Conservation (phyloP, 2,113 vertebrate species). For the Aegypius monachus region DNA sequence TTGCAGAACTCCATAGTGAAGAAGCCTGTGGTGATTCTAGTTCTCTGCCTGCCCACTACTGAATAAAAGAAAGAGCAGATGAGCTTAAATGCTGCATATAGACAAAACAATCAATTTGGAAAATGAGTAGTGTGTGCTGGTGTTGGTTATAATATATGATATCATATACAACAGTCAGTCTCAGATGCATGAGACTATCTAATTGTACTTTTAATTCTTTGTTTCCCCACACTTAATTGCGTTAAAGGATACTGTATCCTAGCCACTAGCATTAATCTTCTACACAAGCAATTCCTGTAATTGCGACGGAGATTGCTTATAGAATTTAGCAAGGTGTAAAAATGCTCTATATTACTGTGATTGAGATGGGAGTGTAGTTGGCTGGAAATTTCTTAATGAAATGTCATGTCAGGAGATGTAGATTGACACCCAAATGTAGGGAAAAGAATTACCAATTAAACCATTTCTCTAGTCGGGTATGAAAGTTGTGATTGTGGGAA, state of each 20-base stretch:
- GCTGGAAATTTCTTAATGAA: conserved; percentile 17
- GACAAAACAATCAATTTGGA: not conserved
- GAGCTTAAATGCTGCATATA: not conserved
- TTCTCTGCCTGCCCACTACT: not conserved
- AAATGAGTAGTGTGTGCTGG: not conserved
- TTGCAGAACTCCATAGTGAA: not conserved
- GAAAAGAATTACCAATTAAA: not conserved
- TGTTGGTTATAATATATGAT: not conserved
- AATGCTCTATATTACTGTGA: not conserved
- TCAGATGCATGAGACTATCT: not conserved
- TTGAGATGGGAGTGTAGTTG: not conserved
- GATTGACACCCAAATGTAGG: not conserved
- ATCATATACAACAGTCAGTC: not conserved
- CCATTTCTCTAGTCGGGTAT: not conserved
- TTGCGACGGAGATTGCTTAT: not conserved
- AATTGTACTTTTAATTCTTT: conserved; percentile 22
- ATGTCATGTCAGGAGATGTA: not conserved
- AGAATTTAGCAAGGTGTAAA: conserved; percentile 9
- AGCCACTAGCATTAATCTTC: not conserved
- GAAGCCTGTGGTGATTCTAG: not conserved
- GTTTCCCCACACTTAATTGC: not conserved
- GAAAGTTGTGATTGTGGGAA: not conserved
- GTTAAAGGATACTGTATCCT: not conserved
- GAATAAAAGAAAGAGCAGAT: not conserved
- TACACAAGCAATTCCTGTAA: conserved; percentile 15